Conservation (phyloP, 2,797 vertebrate species). For the Arremon brunneinucha region DNA sequence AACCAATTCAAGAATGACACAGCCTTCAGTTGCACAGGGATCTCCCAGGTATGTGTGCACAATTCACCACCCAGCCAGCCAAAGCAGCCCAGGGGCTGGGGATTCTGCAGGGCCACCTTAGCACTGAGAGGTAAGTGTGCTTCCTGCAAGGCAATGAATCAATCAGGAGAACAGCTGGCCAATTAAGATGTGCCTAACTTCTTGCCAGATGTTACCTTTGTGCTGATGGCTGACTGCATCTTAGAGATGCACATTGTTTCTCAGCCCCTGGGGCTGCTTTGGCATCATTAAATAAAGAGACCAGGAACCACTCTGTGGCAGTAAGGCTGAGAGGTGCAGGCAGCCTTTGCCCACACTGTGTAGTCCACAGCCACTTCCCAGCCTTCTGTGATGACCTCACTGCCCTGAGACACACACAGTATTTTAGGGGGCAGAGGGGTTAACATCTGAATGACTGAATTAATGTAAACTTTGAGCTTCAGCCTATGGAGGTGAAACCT, state of each 20-base stretch:
- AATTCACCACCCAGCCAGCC: neutral
- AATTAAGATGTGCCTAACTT: slow-evolving; percentile 47
- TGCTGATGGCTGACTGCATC: slow-evolving; percentile 55
- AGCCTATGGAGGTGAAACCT: neutral
- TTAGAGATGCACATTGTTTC: slow-evolving; percentile 54
- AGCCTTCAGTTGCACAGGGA: neutral
- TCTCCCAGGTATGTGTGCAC: rapidly evolving
- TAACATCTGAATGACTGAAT: neutral
- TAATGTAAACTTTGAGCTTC: neutral
- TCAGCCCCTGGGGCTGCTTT: slow-evolving; percentile 41
- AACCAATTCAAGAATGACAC: neutral
- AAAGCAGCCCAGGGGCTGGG: neutral
- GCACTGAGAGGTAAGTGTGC: neutral
- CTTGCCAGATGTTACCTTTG: slow-evolving; percentile 62
- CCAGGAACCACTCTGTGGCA: neutral
- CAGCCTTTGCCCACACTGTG: neutral
- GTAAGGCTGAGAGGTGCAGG: neutral
- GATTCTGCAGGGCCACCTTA: neutral
- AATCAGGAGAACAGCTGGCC: slow-evolving; percentile 59
- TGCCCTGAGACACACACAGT: neutral
- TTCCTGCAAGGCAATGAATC: slow-evolving; percentile 52
- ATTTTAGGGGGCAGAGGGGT: neutral
- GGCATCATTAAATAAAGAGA: neutral
- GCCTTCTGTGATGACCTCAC: neutral
- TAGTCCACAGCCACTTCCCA: neutral